These are phyloP conservation scores for Halcyon senegalensis DNA, from an alignment of 2,113 vertebrate species.

Conservation along the genomic window DNA sequence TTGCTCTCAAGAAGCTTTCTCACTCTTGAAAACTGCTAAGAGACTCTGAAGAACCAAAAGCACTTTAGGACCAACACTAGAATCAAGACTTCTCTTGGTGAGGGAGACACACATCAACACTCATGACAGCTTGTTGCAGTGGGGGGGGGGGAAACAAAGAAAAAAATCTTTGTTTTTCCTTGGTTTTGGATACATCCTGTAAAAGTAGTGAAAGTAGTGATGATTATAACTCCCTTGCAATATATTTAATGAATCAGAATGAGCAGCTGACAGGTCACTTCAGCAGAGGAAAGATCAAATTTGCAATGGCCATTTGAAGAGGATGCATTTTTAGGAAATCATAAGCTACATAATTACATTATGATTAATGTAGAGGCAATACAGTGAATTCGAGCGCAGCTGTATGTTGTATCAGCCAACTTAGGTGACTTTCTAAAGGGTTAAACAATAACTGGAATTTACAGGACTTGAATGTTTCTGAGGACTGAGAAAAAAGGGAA, in stretches of 20 bases:
- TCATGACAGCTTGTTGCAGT: background rate
- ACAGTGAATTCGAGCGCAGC: background rate
- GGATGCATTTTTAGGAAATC: background rate
- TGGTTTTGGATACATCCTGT: background rate
- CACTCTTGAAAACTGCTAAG: background rate
- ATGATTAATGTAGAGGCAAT: background rate
- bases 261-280: background rate
- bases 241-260: background rate
- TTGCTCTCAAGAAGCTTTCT: background rate
- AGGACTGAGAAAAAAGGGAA: background rate
- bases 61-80: background rate
- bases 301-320: background rate
- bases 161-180: background rate
- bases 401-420: background rate
- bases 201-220: background rate
- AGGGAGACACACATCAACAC: background rate
- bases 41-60: background rate
- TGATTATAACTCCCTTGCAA: background rate
- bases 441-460: background rate
- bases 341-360: background rate
- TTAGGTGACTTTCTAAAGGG: background rate
- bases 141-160: background rate
- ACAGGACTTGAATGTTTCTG: background rate
- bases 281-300: background rate
- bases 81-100: background rate